phyloP scores from a whole-genome alignment of 1,140 invertebrate genomes.

The Lordiphosa stackelbergi region DNA sequence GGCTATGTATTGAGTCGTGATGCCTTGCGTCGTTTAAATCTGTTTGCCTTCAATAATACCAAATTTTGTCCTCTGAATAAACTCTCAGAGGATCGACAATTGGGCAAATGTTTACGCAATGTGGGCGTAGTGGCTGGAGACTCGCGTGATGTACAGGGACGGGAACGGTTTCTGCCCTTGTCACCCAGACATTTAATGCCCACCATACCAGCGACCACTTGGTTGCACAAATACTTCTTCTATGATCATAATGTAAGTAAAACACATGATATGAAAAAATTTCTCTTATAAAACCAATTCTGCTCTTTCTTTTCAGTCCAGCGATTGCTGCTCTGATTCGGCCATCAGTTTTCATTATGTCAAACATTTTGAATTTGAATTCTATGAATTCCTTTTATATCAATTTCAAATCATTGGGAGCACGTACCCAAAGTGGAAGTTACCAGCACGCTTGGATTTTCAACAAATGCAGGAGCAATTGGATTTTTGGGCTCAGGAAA shows the following conservation, averaged over 20 bases:
- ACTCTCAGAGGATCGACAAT: conserved; percentile 92
- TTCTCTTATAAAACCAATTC: neutral
- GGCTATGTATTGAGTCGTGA: conserved; percentile 93
- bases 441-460: conserved; percentile 25
- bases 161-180: conserved; percentile 86
- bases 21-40: conserved; percentile 85
- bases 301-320: conserved; percentile 79
- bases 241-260: conserved; percentile 79
- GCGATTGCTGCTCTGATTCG: conserved; percentile 91
- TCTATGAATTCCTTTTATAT: conserved; percentile 92
- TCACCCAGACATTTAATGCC: conserved; percentile 89
- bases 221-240: conserved; percentile 50
- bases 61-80: conserved; percentile 84
- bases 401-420: conserved; percentile 89
- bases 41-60: conserved; percentile 83
- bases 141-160: conserved; percentile 86
- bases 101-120: conserved; percentile 91
- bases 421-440: neutral
- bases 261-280: neutral
- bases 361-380: conserved; percentile 89
- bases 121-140: conserved; percentile 92
- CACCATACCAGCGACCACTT: conserved; percentile 79
- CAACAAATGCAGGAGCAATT: conserved; percentile 44
- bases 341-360: conserved; percentile 94
- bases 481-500: conserved; percentile 36